Base-by-base conservation (phyloP, 2,888 invertebrate genomes). In the Macroteleia sp. region DNA sequence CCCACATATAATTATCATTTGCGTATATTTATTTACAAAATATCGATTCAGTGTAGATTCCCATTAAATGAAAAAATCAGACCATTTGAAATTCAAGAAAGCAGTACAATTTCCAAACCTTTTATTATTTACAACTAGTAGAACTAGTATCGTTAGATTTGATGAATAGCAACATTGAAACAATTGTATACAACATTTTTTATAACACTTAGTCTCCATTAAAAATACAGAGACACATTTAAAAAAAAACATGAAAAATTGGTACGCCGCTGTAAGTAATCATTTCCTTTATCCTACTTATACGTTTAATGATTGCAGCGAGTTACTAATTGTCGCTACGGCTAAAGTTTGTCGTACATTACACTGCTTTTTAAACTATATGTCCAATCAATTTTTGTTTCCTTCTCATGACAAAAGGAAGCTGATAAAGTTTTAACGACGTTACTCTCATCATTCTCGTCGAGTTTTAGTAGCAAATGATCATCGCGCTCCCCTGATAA, bases 401-500 rank as follows among this genome's bases (percentile, higher is more conserved):
- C 59, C 41, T 66, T 50, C n/a, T 28, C 16, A 34, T 14, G 56
- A 30, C 16, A 56, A 66, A 61, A 59, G 64, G 57, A 57, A 64
- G 12, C 10, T 6, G 30, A 56, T 57, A 16, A 48, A n/a, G 9
- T 56, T 44, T 64, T 70, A 70, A 59, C 57, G 50, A 64, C 57
- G 57, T 30, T 22, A 36, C 39, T 30, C 10, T 4, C n/a, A 17
- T 30, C 1, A 41, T 4, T 48, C 3, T 6, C 34, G 56, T 64
- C 73, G 56, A 14, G 42, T 14, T 19, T 59, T 16, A 30, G 8
- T 2, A 44, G 50, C 52, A 39, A 32, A 17, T 19, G 10, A 61
- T 20, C 16, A 25, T 69, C 44, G 25, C 73, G 66, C 50, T 41
- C 42, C 42, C 59, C 56, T 28, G 74, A 41, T 73, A 62, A 82